Percentiles rank a stretch among this genome's conserved stretches.
Conservation (phyloP, 2,113 vertebrate species). For the Rissa tridactyla region DNA sequence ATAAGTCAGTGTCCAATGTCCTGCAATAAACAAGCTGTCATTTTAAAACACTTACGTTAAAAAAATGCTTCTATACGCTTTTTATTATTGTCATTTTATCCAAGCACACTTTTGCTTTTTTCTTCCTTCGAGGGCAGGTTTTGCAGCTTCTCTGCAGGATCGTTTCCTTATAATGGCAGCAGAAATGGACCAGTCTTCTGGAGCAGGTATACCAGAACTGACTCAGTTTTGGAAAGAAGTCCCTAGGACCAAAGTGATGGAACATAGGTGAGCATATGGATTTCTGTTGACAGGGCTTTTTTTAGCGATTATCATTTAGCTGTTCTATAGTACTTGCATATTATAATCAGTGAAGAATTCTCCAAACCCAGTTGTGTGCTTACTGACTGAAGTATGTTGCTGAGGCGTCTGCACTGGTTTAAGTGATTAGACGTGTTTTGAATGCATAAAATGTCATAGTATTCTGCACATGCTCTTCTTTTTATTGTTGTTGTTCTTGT, state of each 20-base stretch:
- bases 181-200: slow-evolving; percentile 87
- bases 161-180: slow-evolving; percentile 96
- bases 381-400: not conserved
- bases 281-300: not conserved
- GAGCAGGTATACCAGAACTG: slow-evolving; percentile 78
- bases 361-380: not conserved
- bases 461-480: not conserved
- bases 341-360: not conserved
- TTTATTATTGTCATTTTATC: not conserved
- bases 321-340: not conserved
- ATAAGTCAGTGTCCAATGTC: not conserved
- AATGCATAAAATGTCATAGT: not conserved
- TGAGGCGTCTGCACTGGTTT: not conserved
- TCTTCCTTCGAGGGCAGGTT: slow-evolving; percentile 72
- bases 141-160: slow-evolving; percentile 90
- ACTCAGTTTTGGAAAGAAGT: slow-evolving; percentile 96
- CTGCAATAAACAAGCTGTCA: not conserved
- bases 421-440: not conserved
- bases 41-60: not conserved
- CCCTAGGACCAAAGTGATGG: slow-evolving; percentile 87
- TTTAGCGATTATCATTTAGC: not conserved
- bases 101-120: not conserved
- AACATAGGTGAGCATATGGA: slow-evolving; percentile 82
- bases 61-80: not conserved
- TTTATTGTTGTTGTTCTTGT: not conserved